Percentiles rank a stretch among this genome's conserved stretches.
These are phyloP conservation scores for Lateolabrax maculatus DNA, from an alignment of 2,797 vertebrate genomes.

Conservation along the genomic window DNA sequence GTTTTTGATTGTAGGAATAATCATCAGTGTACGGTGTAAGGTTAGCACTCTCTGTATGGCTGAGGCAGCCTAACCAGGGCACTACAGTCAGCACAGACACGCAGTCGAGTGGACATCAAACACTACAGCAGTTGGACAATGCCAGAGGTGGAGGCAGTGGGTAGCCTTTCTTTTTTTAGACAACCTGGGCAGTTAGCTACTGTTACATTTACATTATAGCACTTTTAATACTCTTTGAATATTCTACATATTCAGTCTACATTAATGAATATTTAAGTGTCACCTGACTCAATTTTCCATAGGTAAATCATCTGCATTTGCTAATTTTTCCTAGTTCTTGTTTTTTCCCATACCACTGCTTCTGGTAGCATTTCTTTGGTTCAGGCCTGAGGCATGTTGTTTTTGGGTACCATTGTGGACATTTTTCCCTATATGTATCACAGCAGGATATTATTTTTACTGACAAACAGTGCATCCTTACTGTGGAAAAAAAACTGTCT, in stretches of 20 bases:
- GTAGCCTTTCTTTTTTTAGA: background rate
- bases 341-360: background rate
- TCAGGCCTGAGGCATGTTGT: background rate
- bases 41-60: background rate
- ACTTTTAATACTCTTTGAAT: background rate
- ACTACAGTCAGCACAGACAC: background rate
- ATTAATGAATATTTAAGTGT: background rate
- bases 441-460: background rate
- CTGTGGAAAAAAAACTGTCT: background rate
- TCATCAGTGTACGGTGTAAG: background rate
- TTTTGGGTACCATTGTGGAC: background rate
- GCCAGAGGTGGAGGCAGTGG: background rate
- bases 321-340: background rate
- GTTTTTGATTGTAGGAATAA: background rate
- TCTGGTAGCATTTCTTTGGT: slow-evolving; percentile 7
- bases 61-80: background rate
- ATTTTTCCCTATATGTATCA: background rate
- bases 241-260: background rate
- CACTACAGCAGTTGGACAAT: too few species aligned
- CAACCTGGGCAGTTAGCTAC: too few species aligned
- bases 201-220: background rate
- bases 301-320: background rate
- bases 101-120: background rate
- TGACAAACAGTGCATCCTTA: background rate
- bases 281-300: background rate